Base-by-base conservation (phyloP, 2,888 invertebrate genomes). In the Amblyjoppa proteus region DNA sequence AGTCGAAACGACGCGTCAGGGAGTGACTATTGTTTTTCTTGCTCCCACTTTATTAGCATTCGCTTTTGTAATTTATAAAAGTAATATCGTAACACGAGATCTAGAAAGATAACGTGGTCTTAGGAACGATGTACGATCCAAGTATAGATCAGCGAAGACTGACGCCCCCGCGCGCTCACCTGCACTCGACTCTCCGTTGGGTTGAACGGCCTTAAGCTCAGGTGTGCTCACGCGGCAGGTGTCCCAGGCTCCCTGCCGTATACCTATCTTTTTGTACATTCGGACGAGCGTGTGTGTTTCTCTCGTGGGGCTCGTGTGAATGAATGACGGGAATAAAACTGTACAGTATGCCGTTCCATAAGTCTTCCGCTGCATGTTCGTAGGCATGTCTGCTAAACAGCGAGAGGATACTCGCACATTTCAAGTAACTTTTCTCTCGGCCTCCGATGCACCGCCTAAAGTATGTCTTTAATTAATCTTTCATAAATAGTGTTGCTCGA, bases 141-240 rank as follows among this genome's bases (percentile, higher is more conserved):
- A 64, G 64, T 61, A 58, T 51, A 73, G 71, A 85, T 85, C 75
- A 81, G 81, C 81, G 84, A 74, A 78, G 81, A 85, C 78, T 64
- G 74, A 85, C 84, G 81, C 84, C 84, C 84, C 81, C 84, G 84
- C 84, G 64, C 64, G 68, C 70, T 75, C 84, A 85, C 81, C 81
- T 74, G 76, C 78, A 53, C 78, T 78, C 73, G 73, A 64, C 78
- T 77, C 81, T 73, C 45, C n/a, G 77, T 69, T 78, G 84, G 80
- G 87, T 87, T 87, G 87, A 87, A 86, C 79, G 87, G 74, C 87
- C 87, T 87, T 76, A 70, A 56, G 61, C 87, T 87, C 87, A 87
- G 87, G 87, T 87, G 87, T 86, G 77, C 80, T 81, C 70, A 81
- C 81, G 74, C 84, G 83, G 84, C 87, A 87, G 87, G 86, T 87